Evolutionary conservation across 1,140 invertebrate species (phyloP), one percentile per base, ranked within the genome.

Genomic region (Copidosoma floridanum): DNA sequence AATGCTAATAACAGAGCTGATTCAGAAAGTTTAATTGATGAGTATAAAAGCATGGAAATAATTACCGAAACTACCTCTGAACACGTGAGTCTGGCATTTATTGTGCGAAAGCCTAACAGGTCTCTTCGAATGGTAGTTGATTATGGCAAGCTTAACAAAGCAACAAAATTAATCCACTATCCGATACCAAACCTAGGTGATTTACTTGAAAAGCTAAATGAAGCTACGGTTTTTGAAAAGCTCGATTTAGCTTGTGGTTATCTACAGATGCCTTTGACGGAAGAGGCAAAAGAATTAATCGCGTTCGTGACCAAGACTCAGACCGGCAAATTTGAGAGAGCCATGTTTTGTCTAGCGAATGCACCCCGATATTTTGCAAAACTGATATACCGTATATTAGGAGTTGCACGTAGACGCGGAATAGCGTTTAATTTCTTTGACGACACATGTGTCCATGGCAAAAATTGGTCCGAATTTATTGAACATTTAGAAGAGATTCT

Each of bases 401-500:
- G 14, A 12, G 59, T 62, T 21, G 16, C 59, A 4, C 27, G 52
- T 10, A 4, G 21, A 24, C 0, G 44, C 41, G 1, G 38, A 48
- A 12, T 59, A 24, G 50, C 55, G 1, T 58, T 66, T 43, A 63
- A 23, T 29, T 60, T 60, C 12, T 60, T 63, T 54, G 64, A 65
- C 26, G 48, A 66, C 27, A 63, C 32, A 0, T 63, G 43, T 27
- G 54, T 65, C 24, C 43, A 18, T 14, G 56, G 4, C 3, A 32
- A 48, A 1, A 57, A 57, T 21, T 63, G 67, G 53, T 35, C 63
- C 2, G 60, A 70, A 6, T 50, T 48, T 26, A 35, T 58, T 29
- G 23, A n/a, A 10, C 29, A 51, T 43, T 37, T 61, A 47, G n/a
- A 38, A 21, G 14, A 16, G 50, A 65, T 75, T 2, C 47, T 76